Percentiles rank a stretch among this genome's conserved stretches.
phyloP scores from a whole-genome alignment of 1,140 invertebrate species.

The Heliconius nattereri region DNA sequence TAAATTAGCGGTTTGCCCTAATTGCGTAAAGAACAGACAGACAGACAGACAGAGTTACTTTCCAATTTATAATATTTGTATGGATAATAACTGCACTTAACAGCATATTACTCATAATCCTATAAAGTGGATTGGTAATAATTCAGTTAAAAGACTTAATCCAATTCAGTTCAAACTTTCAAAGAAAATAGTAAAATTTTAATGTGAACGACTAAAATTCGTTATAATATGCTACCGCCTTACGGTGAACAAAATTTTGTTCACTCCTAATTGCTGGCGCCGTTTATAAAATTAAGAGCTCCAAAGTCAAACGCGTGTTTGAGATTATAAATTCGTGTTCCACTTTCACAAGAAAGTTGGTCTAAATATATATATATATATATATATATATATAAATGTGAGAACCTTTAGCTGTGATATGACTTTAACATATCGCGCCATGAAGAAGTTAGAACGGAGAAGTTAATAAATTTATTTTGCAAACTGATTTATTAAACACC shows the following conservation, averaged over 20 bases:
- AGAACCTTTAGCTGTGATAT: constrained; percentile 7
- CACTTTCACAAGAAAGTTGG: background rate
- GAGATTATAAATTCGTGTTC: constrained; percentile 13
- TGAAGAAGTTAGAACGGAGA: background rate
- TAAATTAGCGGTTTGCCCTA: no score
- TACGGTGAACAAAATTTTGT: constrained; percentile 9
- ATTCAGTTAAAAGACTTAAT: background rate
- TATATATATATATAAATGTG: background rate
- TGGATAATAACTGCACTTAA: no score
- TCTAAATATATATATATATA: background rate
- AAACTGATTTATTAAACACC: background rate
- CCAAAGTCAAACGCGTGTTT: constrained; percentile 10
- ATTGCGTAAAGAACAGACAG: no score
- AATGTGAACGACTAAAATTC: background rate
- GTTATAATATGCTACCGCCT: background rate
- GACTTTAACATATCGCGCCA: background rate
- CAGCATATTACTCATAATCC: no score
- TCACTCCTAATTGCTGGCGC: constrained; percentile 8
- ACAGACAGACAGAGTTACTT: no score
- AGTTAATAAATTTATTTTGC: background rate
- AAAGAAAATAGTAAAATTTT: constrained; percentile 2
- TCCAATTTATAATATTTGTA: no score
- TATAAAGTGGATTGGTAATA: background rate
- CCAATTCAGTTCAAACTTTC: background rate
- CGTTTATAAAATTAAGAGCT: constrained; percentile 7